A percentile compares a stretch with the other conserved stretches of the same genome.
phyloP scores from a whole-genome alignment of 2,797 vertebrate species.

The Anabacerthia variegaticeps region DNA sequence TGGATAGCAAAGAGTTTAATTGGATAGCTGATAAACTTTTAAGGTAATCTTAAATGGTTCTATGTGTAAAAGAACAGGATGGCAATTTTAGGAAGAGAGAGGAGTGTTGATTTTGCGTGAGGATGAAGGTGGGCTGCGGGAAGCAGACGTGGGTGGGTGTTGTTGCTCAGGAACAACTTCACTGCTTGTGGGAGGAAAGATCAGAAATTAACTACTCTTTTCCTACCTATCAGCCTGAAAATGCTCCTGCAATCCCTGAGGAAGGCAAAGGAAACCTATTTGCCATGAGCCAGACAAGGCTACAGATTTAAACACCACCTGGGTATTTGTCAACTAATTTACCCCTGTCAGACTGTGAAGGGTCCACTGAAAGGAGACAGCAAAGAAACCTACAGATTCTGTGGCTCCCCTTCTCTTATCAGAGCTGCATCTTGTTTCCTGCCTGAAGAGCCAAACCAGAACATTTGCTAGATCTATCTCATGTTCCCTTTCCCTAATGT shows the following conservation, averaged over 20 bases:
- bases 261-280: neutral
- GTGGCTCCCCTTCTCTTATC: neutral
- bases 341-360: neutral
- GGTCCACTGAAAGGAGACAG: neutral
- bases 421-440: neutral
- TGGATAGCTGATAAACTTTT: neutral
- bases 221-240: neutral
- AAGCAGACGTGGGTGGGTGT: neutral
- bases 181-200: neutral
- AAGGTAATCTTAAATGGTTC: neutral
- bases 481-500: neutral
- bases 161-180: neutral
- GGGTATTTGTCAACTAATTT: neutral
- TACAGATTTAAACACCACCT: neutral
- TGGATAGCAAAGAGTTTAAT: neutral
- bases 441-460: neutral
- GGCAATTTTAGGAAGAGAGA: neutral
- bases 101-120: neutral
- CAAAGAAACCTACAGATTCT: neutral
- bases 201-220: neutral
- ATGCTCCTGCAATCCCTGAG: neutral
- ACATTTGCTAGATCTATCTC: neutral
- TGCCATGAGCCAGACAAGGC: neutral
- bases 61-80: neutral
- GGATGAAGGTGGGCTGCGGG: neutral